These are phyloP conservation scores for Drosophila mimetica DNA, from an alignment of 2,888 invertebrate genomes.

Conservation along the genomic window DNA sequence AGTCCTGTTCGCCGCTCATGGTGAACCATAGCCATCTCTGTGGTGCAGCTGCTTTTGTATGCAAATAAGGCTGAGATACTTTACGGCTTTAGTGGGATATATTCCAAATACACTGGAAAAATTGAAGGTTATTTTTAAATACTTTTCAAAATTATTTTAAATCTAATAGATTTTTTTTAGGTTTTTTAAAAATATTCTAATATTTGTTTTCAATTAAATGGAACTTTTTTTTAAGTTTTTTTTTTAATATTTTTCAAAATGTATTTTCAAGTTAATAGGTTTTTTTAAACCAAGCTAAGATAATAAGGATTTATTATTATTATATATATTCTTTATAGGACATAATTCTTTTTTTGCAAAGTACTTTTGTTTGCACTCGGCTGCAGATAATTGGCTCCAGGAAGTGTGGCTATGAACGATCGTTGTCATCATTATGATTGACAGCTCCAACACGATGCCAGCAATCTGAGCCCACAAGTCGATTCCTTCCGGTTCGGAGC, in stretches of 20 bases:
- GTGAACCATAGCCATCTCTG: conserved; percentile 43
- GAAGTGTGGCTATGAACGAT: conserved; percentile 28
- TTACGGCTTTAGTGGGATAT: conserved; percentile 41
- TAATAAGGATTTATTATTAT: no score
- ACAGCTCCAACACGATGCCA: conserved; percentile 29
- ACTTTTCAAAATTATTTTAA: no score
- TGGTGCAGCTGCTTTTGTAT: conserved; percentile 39
- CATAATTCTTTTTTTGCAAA: conserved; percentile 7
- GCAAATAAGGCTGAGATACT: conserved; percentile 11
- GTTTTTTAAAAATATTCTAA: no score
- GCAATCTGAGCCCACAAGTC: conserved; percentile 46
- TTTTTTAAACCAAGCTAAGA: no score
- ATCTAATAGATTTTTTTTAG: no score
- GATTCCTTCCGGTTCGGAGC: conserved; percentile 43
- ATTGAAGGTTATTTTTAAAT: no score
- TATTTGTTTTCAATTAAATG: neutral
- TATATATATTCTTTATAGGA: no score
- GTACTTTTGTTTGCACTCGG: conserved; percentile 55
- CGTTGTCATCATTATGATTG: conserved; percentile 32
- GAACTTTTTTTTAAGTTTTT: neutral
- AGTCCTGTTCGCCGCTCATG: conserved; percentile 38
- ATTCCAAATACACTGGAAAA: conserved; percentile 1
- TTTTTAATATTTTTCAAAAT: neutral
- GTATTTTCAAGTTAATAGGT: no score
- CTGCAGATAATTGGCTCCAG: conserved; percentile 42